Conservation (phyloP, 2,888 invertebrate species). For the Rhagophthalmus giganteus region DNA sequence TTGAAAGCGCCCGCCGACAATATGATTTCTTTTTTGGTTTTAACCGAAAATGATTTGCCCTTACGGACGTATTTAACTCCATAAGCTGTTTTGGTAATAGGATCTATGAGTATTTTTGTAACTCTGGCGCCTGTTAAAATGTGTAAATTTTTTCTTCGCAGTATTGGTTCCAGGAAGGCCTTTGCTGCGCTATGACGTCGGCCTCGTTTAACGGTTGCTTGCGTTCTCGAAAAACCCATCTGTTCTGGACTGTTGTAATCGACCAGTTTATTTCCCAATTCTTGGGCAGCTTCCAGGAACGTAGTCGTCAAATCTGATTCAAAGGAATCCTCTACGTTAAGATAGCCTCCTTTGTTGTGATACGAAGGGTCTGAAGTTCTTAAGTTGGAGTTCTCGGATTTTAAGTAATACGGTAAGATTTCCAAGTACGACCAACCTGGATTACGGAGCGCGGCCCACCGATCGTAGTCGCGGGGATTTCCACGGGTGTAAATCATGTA, state of each 20-base stretch:
- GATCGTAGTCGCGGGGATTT: conserved; percentile 69
- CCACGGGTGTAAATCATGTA: conserved; percentile 62
- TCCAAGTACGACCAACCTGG: conserved; percentile 59
- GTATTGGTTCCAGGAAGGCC: conserved; percentile 66
- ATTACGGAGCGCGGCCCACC: conserved; percentile 52
- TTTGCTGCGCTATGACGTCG: conserved; percentile 68
- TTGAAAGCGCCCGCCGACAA: conserved; percentile 78
- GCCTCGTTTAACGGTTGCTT: conserved; percentile 12
- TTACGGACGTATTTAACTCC: conserved; percentile 71
- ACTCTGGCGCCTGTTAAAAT: conserved; percentile 69
- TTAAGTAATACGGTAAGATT: conserved; percentile 55
- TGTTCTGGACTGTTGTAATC: conserved; percentile 17
- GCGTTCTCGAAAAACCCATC: conserved; percentile 13
- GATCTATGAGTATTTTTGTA: conserved; percentile 65
- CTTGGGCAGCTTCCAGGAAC: conserved; percentile 55
- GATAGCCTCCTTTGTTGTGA: conserved; percentile 52
- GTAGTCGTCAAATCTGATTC: conserved; percentile 59
- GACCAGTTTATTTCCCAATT: conserved; percentile 9
- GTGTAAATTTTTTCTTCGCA: conserved; percentile 65
- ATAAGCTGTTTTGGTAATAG: conserved; percentile 59
- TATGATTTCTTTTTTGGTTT: conserved; percentile 73
- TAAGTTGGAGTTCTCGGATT: conserved; percentile 50
- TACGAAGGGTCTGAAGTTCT: conserved; percentile 48
- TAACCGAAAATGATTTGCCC: conserved; percentile 56
- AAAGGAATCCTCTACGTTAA: conserved; percentile 52